Percentiles rank a stretch among this genome's conserved stretches.
phyloP scores from a whole-genome alignment of 2,888 invertebrate genomes.

The Microctonus brassicae region DNA sequence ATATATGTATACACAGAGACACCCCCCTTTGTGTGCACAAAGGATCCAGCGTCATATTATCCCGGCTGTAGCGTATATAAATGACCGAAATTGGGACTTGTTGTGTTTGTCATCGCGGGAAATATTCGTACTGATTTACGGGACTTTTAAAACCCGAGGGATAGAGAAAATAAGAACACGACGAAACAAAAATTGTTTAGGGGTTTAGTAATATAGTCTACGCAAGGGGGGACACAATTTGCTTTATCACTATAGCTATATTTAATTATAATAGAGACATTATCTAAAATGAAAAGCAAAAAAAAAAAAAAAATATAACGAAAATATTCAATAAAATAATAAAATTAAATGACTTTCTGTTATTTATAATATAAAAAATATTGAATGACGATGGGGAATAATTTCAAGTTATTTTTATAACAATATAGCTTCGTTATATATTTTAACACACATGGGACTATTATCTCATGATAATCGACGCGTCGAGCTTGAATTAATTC shows the following conservation, averaged over 20 bases:
- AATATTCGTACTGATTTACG: constrained; percentile 56
- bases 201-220: not conserved
- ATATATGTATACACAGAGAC: constrained; percentile 22
- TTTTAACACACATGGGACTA: constrained; percentile 45
- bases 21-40: constrained; percentile 64
- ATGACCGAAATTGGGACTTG: constrained; percentile 70
- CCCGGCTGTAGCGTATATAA: constrained; percentile 68
- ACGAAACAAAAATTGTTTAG: not conserved
- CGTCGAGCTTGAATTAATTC: constrained; percentile 65
- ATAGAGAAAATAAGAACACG: not conserved
- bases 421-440: too few relatives aligned
- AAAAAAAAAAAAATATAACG: not conserved
- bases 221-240: not conserved
- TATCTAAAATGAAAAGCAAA: not conserved
- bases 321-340: not conserved
- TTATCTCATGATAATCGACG: constrained; percentile 68
- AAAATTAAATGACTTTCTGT: not conserved
- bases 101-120: constrained; percentile 68
- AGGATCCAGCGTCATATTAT: constrained; percentile 68
- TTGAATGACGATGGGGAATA: not conserved
- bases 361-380: not conserved
- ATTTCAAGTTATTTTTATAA: not conserved
- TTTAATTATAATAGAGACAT: constrained; percentile 2
- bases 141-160: constrained; percentile 25
- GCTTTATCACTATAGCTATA: constrained; percentile 6